Conservation (phyloP, 2,888 invertebrate species). For the Polylopha cassiicola region DNA sequence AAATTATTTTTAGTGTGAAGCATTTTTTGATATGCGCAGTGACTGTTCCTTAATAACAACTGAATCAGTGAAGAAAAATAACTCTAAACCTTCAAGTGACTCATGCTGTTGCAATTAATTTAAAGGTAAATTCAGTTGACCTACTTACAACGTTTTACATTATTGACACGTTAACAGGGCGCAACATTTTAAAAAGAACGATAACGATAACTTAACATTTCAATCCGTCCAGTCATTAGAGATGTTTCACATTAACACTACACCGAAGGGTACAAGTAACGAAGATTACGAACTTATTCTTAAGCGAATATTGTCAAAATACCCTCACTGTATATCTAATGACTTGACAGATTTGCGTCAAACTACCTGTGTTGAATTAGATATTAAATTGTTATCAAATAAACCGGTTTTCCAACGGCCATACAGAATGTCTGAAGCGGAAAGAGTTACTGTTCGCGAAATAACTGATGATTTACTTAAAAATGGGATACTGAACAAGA, state of each 20-base stretch:
- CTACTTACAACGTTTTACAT: slow-evolving; percentile 17
- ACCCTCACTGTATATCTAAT: slow-evolving; percentile 15
- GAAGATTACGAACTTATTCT: slow-evolving; percentile 4
- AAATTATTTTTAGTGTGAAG: slow-evolving; percentile 16
- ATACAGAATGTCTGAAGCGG: slow-evolving; percentile 24
- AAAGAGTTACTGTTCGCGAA: slow-evolving; percentile 12
- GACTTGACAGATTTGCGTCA: slow-evolving; percentile 23
- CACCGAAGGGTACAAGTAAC: neutral
- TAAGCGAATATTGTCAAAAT: slow-evolving; percentile 21
- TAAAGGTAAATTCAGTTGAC: slow-evolving; percentile 22
- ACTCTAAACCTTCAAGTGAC: slow-evolving; percentile 14
- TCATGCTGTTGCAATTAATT: slow-evolving; percentile 4
- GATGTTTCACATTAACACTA: neutral
- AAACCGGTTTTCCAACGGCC: slow-evolving; percentile 25
- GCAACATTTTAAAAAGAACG: slow-evolving; percentile 24
- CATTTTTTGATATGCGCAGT: slow-evolving; percentile 28
- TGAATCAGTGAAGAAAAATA: slow-evolving; percentile 5
- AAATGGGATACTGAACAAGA: slow-evolving; percentile 4
- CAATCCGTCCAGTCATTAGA: slow-evolving; percentile 4
- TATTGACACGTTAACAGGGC: slow-evolving; percentile 13
- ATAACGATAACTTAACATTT: slow-evolving; percentile 22
- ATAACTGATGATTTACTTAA: slow-evolving; percentile 19
- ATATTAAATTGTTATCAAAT: too few species aligned
- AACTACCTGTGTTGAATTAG: slow-evolving; percentile 23
- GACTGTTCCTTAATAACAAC: slow-evolving; percentile 25